Evolutionary conservation across 1,140 invertebrate genomes (phyloP).

Genomic region (Brachionus plicatilis): DNA sequence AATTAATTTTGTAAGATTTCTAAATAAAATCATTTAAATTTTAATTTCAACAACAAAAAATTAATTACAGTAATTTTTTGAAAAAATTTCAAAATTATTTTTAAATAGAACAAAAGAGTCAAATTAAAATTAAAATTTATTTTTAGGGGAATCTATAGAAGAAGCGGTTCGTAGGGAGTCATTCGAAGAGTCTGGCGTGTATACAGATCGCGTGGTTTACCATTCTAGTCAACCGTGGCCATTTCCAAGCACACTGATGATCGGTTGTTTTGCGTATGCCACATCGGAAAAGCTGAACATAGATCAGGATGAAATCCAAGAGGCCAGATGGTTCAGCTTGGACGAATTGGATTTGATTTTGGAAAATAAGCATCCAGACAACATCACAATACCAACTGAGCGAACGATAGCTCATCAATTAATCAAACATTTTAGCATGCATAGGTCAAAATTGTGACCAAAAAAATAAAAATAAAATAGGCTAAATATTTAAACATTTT

Average conservation of each 20-base stretch:
- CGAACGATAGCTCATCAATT: slow-evolving; percentile 60
- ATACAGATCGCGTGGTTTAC: slow-evolving; percentile 57
- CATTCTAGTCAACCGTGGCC: slow-evolving; percentile 62
- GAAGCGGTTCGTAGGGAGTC: slow-evolving; percentile 61
- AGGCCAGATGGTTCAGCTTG: slow-evolving; percentile 60
- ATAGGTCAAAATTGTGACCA: slow-evolving; percentile 13
- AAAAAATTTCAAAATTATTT: too few species aligned
- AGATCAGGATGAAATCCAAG: slow-evolving; percentile 59
- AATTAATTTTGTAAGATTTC: too few species aligned
- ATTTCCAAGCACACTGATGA: slow-evolving; percentile 61
- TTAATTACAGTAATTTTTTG: too few species aligned
- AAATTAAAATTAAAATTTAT: background rate
- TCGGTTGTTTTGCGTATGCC: slow-evolving; percentile 58
- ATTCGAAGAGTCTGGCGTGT: slow-evolving; percentile 61
- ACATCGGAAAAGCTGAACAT: slow-evolving; percentile 51
- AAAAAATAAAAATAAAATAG: background rate
- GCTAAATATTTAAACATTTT: background rate
- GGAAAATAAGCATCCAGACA: slow-evolving; percentile 49
- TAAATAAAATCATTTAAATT: too few species aligned
- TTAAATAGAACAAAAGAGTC: too few species aligned
- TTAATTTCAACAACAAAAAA: too few species aligned
- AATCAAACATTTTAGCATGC: slow-evolving; percentile 56
- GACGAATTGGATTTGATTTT: slow-evolving; percentile 55
- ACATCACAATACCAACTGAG: slow-evolving; percentile 57
- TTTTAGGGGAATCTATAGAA: slow-evolving; percentile 60